A percentile compares a stretch with the other conserved stretches of the same genome.
Evolutionary conservation across 35 echinoderm and acorn worm genomes (phyloP).

Genomic region (Anneissia japonica): DNA sequence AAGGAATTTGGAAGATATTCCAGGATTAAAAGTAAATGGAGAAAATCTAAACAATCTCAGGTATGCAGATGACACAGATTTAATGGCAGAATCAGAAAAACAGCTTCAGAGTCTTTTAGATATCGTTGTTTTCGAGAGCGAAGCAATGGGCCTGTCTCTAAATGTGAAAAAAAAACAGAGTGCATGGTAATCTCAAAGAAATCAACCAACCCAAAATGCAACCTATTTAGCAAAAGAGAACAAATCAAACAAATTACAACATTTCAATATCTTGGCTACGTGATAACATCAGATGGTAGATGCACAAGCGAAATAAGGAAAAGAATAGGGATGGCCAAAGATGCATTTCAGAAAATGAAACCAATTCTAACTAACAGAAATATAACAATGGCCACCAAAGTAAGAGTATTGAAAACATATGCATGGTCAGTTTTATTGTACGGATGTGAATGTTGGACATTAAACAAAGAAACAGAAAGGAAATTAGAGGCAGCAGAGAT

Average conservation of each 20-base stretch:
- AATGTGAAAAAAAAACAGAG: neutral
- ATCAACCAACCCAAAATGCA: neutral
- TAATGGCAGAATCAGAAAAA: neutral
- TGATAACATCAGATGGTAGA: neutral
- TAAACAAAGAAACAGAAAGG: neutral
- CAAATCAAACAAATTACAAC: neutral
- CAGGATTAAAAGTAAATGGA: neutral
- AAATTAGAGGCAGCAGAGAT: neutral
- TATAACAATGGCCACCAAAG: neutral
- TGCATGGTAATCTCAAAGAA: neutral
- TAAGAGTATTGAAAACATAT: neutral
- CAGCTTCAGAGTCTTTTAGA: neutral
- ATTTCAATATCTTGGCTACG: neutral
- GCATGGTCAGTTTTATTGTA: neutral
- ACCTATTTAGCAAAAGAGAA: neutral
- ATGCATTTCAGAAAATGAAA: neutral
- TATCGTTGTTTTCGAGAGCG: neutral
- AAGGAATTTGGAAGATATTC: neutral
- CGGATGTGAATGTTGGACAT: neutral
- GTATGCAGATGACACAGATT: conserved; percentile 8
- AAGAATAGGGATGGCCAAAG: neutral
- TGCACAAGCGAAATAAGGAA: neutral
- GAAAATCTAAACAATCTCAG: neutral
- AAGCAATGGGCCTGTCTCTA: neutral
- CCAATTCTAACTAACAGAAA: neutral